Percentiles rank a stretch among this genome's conserved stretches.
These are phyloP conservation scores for Platerodrilus igneus DNA, from an alignment of 2,888 invertebrate genomes.

Conservation along the genomic window DNA sequence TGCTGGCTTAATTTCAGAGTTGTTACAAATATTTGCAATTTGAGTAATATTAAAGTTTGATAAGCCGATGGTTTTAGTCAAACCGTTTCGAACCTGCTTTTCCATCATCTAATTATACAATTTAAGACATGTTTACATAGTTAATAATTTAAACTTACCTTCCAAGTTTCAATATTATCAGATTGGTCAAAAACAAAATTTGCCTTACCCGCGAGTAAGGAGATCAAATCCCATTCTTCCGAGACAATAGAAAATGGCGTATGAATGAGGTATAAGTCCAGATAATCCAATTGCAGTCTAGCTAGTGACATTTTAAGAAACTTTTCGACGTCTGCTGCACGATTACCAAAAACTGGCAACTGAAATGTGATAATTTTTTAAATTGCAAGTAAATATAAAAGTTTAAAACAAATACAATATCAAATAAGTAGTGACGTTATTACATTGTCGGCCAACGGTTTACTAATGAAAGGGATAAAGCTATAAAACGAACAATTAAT, in stretches of 20 bases:
- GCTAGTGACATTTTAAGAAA: slow-evolving; percentile 62
- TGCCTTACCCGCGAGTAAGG: slow-evolving; percentile 56
- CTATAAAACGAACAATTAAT: too few species aligned
- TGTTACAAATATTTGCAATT: slow-evolving; percentile 57
- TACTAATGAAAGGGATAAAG: too few species aligned
- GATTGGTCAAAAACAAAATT: slow-evolving; percentile 59
- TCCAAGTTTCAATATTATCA: slow-evolving; percentile 67
- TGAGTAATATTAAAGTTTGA: slow-evolving; percentile 74
- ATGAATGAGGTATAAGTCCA: slow-evolving; percentile 76
- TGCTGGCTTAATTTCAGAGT: slow-evolving; percentile 56
- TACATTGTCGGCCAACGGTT: too few species aligned
- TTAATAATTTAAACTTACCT: slow-evolving; percentile 43
- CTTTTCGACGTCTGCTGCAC: slow-evolving; percentile 61
- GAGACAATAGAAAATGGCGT: slow-evolving; percentile 65
- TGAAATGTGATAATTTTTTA: slow-evolving; percentile 38
- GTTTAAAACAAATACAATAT: background rate
- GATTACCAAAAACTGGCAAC: slow-evolving; percentile 67
- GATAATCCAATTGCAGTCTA: slow-evolving; percentile 61
- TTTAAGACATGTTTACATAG: background rate
- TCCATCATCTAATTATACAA: slow-evolving; percentile 46
- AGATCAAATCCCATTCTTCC: slow-evolving; percentile 53
- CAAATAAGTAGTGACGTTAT: too few species aligned
- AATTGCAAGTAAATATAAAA: background rate
- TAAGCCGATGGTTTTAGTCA: slow-evolving; percentile 69
- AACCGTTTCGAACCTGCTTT: slow-evolving; percentile 54